Conservation (phyloP, 2,888 invertebrate species). For the Dolichopus griseipennis region DNA sequence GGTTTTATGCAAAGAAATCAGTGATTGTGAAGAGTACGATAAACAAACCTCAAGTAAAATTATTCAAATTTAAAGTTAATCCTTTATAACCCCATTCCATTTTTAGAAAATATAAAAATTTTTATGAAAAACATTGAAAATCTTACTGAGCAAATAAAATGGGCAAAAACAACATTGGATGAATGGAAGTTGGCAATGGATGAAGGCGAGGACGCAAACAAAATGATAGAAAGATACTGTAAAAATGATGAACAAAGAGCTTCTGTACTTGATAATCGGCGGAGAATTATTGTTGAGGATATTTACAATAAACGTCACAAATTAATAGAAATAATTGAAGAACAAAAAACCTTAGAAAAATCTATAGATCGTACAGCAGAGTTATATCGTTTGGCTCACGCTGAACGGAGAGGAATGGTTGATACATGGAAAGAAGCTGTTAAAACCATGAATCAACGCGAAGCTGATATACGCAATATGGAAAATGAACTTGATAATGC, state of each 20-base stretch:
- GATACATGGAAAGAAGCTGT: conserved; percentile 64
- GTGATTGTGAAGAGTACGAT: conserved; percentile 29
- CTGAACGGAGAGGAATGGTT: conserved; percentile 59
- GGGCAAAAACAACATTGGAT: conserved; percentile 51
- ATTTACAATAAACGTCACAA: conserved; percentile 42
- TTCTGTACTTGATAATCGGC: conserved; percentile 51
- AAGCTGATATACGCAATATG: conserved; percentile 53
- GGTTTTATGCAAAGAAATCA: conserved; percentile 30
- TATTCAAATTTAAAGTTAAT: background rate
- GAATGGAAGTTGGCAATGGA: conserved; percentile 65
- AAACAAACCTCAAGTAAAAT: conserved; percentile 34
- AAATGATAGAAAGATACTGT: conserved; percentile 61
- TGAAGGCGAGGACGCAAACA: conserved; percentile 58
- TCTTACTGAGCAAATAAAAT: conserved; percentile 57
- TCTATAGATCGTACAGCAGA: conserved; percentile 47
- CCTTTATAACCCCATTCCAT: conserved; percentile 10
- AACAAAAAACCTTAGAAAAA: conserved; percentile 49
- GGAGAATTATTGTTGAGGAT: conserved; percentile 47
- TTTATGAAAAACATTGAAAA: conserved; percentile 53
- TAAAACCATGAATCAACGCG: conserved; percentile 58
- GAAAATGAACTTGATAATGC: conserved; percentile 38
- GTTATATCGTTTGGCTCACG: conserved; percentile 50
- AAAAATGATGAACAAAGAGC: conserved; percentile 61
- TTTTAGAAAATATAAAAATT: conserved; percentile 46
- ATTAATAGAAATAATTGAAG: conserved; percentile 44